Conservation (phyloP, 2,797 vertebrate genomes). For the Chelonia mydas region DNA sequence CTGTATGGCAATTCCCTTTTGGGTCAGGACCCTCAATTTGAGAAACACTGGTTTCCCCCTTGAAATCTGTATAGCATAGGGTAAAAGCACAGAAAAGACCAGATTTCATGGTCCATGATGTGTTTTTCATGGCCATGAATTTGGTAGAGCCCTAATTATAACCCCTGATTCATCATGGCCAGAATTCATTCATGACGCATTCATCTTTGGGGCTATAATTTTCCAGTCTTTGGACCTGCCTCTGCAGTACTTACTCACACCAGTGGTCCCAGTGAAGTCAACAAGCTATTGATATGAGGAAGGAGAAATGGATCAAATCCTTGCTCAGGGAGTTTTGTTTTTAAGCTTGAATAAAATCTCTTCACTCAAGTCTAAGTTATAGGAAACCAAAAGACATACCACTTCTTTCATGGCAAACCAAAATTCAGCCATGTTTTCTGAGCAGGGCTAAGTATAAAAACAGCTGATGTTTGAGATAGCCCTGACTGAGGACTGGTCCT, state of each 20-base stretch:
- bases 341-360: neutral
- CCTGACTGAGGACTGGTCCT: neutral
- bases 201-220: neutral
- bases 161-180: neutral
- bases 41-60: too few species aligned
- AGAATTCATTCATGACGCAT: neutral
- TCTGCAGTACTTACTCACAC: neutral
- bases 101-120: too few species aligned
- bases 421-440: neutral
- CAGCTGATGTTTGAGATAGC: neutral
- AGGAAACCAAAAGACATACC: accelerated
- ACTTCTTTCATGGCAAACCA: neutral
- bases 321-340: neutral
- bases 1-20: too few species aligned
- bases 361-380: neutral
- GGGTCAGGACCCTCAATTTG: too few species aligned
- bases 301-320: neutral
- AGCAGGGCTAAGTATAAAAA: neutral
- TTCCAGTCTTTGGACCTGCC: neutral
- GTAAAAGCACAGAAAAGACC: too few species aligned
- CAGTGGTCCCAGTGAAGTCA: accelerated
- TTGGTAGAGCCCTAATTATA: neutral
- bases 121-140: too few species aligned
- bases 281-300: neutral
- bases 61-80: too few species aligned